phyloP scores from a whole-genome alignment of 2,888 invertebrate species.

The Orchestes rusci region DNA sequence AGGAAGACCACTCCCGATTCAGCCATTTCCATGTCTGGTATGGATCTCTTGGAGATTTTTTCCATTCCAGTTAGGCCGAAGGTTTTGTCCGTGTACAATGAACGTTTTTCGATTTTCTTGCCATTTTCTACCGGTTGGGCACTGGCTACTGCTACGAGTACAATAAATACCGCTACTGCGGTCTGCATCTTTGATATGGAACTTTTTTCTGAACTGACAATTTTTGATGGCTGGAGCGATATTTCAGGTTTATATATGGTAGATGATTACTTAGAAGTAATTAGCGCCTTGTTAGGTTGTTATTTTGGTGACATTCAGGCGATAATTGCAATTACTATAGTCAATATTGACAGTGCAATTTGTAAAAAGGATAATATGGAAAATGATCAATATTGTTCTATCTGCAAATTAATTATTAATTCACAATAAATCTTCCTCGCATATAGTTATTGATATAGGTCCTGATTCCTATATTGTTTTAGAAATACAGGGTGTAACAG shows the following conservation, averaged over 20 bases:
- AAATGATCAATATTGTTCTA: too few relatives aligned
- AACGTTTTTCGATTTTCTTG: conserved; percentile 17
- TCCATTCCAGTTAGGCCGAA: conserved; percentile 19
- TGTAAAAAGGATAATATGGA: too few relatives aligned
- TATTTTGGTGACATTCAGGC: too few relatives aligned
- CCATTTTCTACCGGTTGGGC: conserved; percentile 6
- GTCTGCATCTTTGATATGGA: conserved; percentile 13
- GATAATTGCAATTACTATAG: too few relatives aligned
- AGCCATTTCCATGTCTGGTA: conserved; percentile 13
- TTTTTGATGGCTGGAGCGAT: neutral
- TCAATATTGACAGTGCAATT: too few relatives aligned
- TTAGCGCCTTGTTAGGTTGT: neutral
- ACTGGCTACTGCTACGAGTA: conserved; percentile 1
- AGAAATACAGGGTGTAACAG: too few relatives aligned
- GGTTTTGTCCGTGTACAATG: conserved; percentile 19
- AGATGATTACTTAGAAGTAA: neutral
- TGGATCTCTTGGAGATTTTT: conserved; percentile 19
- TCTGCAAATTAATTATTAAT: too few relatives aligned
- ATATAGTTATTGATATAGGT: too few relatives aligned
- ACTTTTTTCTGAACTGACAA: conserved; percentile 1
- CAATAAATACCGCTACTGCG: conserved; percentile 16
- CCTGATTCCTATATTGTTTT: too few relatives aligned
- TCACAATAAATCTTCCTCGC: too few relatives aligned
- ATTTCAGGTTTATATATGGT: neutral
- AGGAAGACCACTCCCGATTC: conserved; percentile 20